Evolutionary conservation across 2,797 vertebrate species (phyloP), one percentile per base, ranked within the genome.

Genomic region (Neomorphus geoffroyi): DNA sequence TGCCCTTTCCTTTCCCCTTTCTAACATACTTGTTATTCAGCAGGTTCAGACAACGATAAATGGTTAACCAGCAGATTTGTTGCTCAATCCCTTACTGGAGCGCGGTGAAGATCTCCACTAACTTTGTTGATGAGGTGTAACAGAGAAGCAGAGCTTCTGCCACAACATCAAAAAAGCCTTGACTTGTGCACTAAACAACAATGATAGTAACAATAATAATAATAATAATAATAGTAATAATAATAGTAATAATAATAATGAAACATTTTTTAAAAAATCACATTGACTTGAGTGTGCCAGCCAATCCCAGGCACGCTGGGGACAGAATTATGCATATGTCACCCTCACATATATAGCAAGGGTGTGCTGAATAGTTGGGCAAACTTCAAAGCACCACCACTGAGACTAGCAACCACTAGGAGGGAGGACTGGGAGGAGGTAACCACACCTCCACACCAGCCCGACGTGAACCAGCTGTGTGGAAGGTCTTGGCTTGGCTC

Each of bases 11-110:
- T 94, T 96, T 91, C 93, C 60, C 88, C 78, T 94, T 95, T 92
- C 89, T 91, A 86, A 74, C 61, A 72, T 95, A 94, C 92, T 96
- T 96, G 90, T 90, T 94, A 83, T 91, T 97, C 95, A 97, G 93
- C 94, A 94, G 88, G 90, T 94, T 96, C 96, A 93, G 86, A 89
- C 83, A 93, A 71, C 23, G 18, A 91, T 92, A 89, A 95, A 97
- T 96, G 61, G 94, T 96, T 97, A 97, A 96, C 96, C 54, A 85
- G 69, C 69, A 83, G 57, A 70, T 92, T 65, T 93, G 61, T 94
- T 84, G 73, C 80, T 94, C 67, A 77, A 74, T 92, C 80, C 23
- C 21, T 57, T 90, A 80, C 21, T 91, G 80, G 93, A 96, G 95
- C 75, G 58, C 65, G 62, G 71, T 22, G 39, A 84, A 91, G 62